These are phyloP conservation scores for Eupelmus urozonus DNA, from an alignment of 2,888 invertebrate genomes.

Conservation along the genomic window DNA sequence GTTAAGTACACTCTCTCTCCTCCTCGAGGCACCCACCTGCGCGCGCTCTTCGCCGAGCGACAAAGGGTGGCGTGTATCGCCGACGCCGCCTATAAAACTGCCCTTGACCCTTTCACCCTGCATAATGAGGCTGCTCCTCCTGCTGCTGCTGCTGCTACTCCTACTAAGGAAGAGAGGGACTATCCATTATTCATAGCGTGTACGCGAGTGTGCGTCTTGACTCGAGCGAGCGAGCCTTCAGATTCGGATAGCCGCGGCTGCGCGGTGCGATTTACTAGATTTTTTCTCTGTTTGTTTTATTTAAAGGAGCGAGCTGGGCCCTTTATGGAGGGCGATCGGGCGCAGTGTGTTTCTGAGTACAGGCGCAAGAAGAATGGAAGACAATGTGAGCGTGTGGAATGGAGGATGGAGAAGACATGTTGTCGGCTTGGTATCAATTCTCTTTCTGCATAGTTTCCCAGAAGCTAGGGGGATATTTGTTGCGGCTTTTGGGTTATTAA, in stretches of 20 bases:
- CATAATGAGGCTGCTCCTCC: slow-evolving; percentile 69
- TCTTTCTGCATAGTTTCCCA: background rate
- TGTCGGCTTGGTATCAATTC: background rate
- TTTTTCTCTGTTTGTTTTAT: slow-evolving; percentile 39
- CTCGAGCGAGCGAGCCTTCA: background rate
- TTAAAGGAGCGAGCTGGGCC: background rate
- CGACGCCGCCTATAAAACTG: slow-evolving; percentile 52
- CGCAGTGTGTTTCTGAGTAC: background rate
- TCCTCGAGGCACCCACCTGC: background rate
- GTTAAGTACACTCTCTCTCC: slow-evolving; percentile 2
- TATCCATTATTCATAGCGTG: slow-evolving; percentile 74
- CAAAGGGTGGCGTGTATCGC: slow-evolving; percentile 26
- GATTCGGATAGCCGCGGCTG: slow-evolving; percentile 58
- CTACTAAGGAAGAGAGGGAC: slow-evolving; percentile 43
- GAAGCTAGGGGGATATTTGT: background rate
- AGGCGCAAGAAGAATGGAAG: slow-evolving; percentile 11
- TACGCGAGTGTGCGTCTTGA: slow-evolving; percentile 52
- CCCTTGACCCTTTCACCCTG: slow-evolving; percentile 73
- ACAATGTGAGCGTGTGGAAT: background rate
- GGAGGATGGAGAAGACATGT: background rate
- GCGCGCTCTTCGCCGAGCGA: slow-evolving; percentile 25
- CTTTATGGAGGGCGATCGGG: background rate
- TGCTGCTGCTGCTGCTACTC: too few relatives aligned
- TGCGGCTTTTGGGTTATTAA: background rate
- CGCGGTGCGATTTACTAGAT: slow-evolving; percentile 63